Evolutionary conservation across 2,888 invertebrate species (phyloP), one percentile per base, ranked within the genome.

Genomic region (Sympetrum striolatum): DNA sequence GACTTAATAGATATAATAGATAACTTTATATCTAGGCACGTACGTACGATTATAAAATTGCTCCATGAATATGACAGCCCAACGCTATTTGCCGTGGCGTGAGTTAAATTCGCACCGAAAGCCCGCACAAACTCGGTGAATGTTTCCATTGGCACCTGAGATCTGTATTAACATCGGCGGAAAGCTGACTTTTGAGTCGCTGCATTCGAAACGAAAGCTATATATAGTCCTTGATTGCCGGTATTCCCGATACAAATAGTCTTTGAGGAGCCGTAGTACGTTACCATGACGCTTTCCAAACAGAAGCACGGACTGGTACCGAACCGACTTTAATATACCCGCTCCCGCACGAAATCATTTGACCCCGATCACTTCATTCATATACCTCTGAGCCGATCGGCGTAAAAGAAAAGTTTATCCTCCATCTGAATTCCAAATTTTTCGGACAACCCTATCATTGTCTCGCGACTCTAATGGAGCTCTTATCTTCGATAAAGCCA

Each of bases 261-360:
- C 60, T 35, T 86, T 58, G 86, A 86, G 86, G 58, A 86, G 60
- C 22, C 31, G 86, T 60, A 60, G 86, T 35, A 86, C 37, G 86
- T 86, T 86, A 86, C 86, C 86, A 86, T 86, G 86, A 60, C 60
- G 60, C 60, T 60, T 86, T 5, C 58, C 48, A 81, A 86, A 86
- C 86, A 86, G 60, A 86, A 60, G 86, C 86, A 86, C 86, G 64
- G 86, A 58, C 86, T 86, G 86, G 86, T 60, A 86, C 86, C 86
- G 53, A 18, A 53, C 53, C 39, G 60, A 60, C 37, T 86, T 86
- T 58, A 60, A 60, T 60, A 86, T 60, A 86, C 60, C 60, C 60
- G n/a, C 22, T 37, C 48, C 60, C 53, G 86, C 86, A 86, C 60
- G 86, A 86, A 60, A 86, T 31, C 86, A 86, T 64, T 39, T 86